Evolutionary conservation across 2,888 invertebrate species (phyloP).

Genomic region (Ochropacha duplaris): DNA sequence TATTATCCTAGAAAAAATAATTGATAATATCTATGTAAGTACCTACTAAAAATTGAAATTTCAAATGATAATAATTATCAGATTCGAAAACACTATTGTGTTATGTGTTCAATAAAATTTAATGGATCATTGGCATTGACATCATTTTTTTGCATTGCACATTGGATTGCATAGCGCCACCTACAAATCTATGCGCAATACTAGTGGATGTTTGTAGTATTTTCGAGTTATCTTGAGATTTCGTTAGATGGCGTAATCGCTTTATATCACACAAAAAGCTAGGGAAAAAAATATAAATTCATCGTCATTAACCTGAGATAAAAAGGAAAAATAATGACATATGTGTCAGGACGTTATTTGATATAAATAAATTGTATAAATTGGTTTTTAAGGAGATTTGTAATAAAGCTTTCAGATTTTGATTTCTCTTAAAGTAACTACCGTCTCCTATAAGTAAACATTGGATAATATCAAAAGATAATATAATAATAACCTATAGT

Average conservation of each 20-base stretch:
- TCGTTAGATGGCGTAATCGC: constrained; percentile 57
- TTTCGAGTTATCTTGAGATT: not conserved
- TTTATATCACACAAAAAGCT: constrained; percentile 30
- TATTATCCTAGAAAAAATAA: constrained; percentile 18
- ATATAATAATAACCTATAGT: no score
- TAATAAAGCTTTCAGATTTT: no score
- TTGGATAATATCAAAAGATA: no score
- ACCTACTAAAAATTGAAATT: no score
- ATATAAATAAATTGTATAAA: no score
- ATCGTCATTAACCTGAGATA: no score
- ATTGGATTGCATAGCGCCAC: constrained; percentile 40
- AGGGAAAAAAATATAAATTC: not conserved
- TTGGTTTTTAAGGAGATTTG: no score
- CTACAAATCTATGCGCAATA: constrained; percentile 23
- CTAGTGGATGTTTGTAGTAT: not conserved
- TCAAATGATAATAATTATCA: constrained; percentile 13
- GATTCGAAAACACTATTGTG: constrained; percentile 3
- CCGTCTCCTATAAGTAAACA: no score
- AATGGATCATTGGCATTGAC: constrained; percentile 74
- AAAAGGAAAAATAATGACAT: no score
- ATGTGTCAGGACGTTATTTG: no score
- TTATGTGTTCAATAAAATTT: constrained; percentile 13
- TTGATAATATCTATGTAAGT: not conserved
- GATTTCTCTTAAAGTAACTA: no score
- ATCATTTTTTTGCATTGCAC: constrained; percentile 69